A percentile compares a stretch with the other conserved stretches of the same genome.
Conservation (phyloP, 2,113 vertebrate genomes). For the Nyctereutes procyonoides region DNA sequence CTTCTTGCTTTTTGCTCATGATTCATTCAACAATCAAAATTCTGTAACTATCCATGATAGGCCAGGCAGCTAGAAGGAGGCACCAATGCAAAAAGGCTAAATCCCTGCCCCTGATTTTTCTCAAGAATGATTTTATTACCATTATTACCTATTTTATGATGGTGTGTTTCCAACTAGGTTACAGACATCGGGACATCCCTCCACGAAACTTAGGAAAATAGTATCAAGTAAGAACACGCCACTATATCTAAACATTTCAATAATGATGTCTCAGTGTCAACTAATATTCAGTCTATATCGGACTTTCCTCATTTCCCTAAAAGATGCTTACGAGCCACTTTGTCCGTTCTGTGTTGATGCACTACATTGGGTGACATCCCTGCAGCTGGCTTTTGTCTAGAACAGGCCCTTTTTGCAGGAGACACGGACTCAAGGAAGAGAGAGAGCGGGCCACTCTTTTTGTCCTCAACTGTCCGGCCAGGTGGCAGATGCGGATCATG, state of each 20-base stretch:
- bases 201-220: neutral
- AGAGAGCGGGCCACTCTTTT: neutral
- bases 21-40: neutral
- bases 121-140: neutral
- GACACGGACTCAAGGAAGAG: neutral
- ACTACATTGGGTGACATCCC: too few relatives aligned
- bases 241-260: neutral
- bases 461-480: too few relatives aligned
- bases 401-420: neutral
- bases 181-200: neutral
- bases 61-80: neutral
- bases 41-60: too few relatives aligned
- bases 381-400: neutral
- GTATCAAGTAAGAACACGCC: neutral
- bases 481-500: neutral
- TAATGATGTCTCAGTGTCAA: neutral
- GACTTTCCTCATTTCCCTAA: neutral
- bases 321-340: neutral
- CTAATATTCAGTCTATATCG: too few relatives aligned
- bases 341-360: rapidly evolving
- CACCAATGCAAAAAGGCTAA: neutral
- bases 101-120: neutral
- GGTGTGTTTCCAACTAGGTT: neutral
- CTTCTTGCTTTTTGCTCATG: neutral
- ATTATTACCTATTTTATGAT: too few relatives aligned